Conservation (phyloP, 2,888 invertebrate species). For the Cacoxenus indagator region DNA sequence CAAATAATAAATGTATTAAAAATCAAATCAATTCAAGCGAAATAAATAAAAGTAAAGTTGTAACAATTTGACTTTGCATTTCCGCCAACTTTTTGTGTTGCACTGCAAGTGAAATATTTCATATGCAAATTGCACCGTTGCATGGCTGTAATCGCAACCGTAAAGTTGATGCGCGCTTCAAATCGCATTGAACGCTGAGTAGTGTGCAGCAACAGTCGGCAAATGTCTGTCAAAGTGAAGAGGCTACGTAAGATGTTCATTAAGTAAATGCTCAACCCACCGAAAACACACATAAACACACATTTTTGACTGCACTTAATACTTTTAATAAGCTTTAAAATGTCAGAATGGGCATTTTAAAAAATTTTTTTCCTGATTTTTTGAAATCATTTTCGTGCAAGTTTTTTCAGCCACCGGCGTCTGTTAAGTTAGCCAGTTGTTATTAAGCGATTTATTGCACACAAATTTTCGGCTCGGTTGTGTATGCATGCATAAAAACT, state of each 20-base stretch:
- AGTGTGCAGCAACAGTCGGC: constrained; percentile 45
- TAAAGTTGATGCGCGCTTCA: constrained; percentile 27
- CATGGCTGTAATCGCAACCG: constrained; percentile 16
- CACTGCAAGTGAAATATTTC: constrained; percentile 39
- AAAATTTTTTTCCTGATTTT: constrained; percentile 20
- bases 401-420: constrained; percentile 51
- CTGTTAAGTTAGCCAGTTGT: constrained; percentile 63
- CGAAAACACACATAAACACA: neutral
- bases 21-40: constrained; percentile 36
- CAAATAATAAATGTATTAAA: constrained; percentile 30
- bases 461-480: no score
- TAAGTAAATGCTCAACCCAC: constrained; percentile 48
- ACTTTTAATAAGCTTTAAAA: no score
- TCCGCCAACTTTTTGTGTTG: constrained; percentile 1
- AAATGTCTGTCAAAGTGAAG: constrained; percentile 60
- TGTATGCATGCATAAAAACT: no score
- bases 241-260: constrained; percentile 21
- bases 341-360: no score
- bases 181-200: constrained; percentile 53
- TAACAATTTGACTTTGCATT: constrained; percentile 34
- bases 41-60: constrained; percentile 21
- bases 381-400: constrained; percentile 26
- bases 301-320: no score
- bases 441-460: constrained; percentile 62
- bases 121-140: constrained; percentile 54